Evolutionary conservation across 1,140 invertebrate species (phyloP), one percentile per base, ranked within the genome.

Genomic region (Thereuonema tuberculata): DNA sequence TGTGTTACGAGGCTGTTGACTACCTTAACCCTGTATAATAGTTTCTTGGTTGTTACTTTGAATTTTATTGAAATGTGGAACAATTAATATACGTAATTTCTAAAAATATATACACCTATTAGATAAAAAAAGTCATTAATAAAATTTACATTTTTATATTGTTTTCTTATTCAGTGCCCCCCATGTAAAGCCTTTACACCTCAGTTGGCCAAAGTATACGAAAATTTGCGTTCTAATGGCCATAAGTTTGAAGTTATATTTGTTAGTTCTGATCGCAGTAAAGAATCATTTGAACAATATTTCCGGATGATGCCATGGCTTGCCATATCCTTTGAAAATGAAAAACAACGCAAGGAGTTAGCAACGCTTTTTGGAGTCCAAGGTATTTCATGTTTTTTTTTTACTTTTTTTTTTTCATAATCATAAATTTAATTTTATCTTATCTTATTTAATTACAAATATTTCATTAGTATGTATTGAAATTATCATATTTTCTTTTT

Each of bases 151-250:
- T 15, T 15, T 52, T 52, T 24, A 14, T 26, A n/a, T n/a, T n/a
- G n/a, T n/a, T n/a, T n/a, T n/a, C n/a, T n/a, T n/a, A n/a, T 47
- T 58, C 74, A 88, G 86, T 90, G 87, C 71, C 86, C 87, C 1
- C 87, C 86, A 2, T 90, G 87, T 67, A 81, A 84, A 68, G 82
- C 83, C 14, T 89, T 89, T 71, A 85, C 85, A 1, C 85, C 86
- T 1, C 80, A 83, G 66, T 73, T 91, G 48, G 77, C 82, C 56
- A 77, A 84, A 24, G 81, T 82, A 17, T 86, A 89, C 68, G 74
- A 81, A 23, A 78, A 80, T 58, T 78, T 89, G 56, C 78, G 80
- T 61, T 81, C 83, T 66, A 76, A 79, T 47, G 80, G 84, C 21
- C 77, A 81, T 31, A 80, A 83, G 58, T 87, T 88, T 68, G 84